Evolutionary conservation across 2,113 vertebrate genomes (phyloP).

Genomic region (Melanotaenia duboulayi): DNA sequence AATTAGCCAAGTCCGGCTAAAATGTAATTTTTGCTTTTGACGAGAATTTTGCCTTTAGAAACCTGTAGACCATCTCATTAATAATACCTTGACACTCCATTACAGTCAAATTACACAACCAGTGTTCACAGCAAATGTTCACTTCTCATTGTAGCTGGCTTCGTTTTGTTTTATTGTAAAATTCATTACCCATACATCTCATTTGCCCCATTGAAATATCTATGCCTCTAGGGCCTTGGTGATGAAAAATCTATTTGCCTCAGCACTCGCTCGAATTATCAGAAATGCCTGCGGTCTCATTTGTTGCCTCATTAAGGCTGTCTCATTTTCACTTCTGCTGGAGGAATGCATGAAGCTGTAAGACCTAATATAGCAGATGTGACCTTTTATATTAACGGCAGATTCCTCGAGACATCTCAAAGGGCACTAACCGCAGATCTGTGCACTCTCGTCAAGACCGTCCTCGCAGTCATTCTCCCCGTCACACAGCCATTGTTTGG

Average conservation of each 20-base stretch:
- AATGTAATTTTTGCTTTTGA: slow-evolving; percentile 39
- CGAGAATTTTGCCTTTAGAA: slow-evolving; percentile 22
- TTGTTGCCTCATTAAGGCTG: slow-evolving; percentile 65
- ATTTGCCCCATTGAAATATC: slow-evolving; percentile 59
- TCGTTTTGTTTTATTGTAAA: slow-evolving; percentile 54
- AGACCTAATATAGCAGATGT: not conserved
- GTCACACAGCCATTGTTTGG: slow-evolving; percentile 96
- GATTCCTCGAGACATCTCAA: slow-evolving; percentile 21
- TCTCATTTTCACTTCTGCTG: slow-evolving; percentile 43
- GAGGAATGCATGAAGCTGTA: slow-evolving; percentile 19
- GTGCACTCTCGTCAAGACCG: slow-evolving; percentile 91
- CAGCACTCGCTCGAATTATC: slow-evolving; percentile 54
- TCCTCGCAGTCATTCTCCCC: slow-evolving; percentile 96
- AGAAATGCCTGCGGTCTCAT: slow-evolving; percentile 56
- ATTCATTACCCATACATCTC: slow-evolving; percentile 66
- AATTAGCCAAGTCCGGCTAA: slow-evolving; percentile 29
- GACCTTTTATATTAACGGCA: slow-evolving; percentile 37
- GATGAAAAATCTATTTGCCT: slow-evolving; percentile 71
- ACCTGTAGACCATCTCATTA: slow-evolving; percentile 57
- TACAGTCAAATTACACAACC: slow-evolving; percentile 68
- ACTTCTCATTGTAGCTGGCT: slow-evolving; percentile 54
- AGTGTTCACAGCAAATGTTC: slow-evolving; percentile 49
- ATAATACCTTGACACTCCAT: slow-evolving; percentile 65
- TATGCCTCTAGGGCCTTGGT: slow-evolving; percentile 49
- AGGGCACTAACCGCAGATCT: slow-evolving; percentile 88